Conservation (phyloP, 2,113 vertebrate genomes). For the Shinisaurus crocodilurus region DNA sequence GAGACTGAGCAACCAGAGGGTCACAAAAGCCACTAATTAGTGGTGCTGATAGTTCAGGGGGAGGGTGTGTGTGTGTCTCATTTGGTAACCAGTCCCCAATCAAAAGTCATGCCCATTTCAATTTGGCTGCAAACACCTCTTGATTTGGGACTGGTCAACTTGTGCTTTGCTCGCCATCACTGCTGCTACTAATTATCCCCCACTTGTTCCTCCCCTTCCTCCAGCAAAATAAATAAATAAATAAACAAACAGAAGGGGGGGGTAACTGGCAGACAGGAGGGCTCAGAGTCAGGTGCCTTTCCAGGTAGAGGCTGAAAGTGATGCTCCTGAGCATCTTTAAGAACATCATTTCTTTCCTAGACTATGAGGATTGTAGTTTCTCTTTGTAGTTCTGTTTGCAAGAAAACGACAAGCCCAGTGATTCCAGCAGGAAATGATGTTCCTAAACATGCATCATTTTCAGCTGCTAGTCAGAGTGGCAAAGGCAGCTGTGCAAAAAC, state of each 20-base stretch:
- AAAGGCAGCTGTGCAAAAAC: not conserved
- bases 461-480: not conserved
- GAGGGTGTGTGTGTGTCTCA: not conserved
- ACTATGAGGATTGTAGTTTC: too few relatives aligned
- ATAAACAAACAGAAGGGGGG: not conserved
- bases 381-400: not conserved
- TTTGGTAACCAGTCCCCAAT: not conserved
- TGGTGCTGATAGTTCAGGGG: not conserved
- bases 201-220: not conserved
- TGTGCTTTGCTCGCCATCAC: not conserved
- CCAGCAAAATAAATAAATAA: too few relatives aligned
- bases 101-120: not conserved
- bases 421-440: not conserved
- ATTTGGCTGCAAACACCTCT: too few relatives aligned
- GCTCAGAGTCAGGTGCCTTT: not conserved
- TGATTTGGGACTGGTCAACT: not conserved
- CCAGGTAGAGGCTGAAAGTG: not conserved
- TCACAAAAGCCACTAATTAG: not conserved
- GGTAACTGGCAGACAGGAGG: not conserved
- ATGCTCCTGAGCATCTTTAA: not conserved
- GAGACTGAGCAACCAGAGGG: too few relatives aligned
- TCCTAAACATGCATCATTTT: not conserved
- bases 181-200: not conserved
- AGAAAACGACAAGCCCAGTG: not conserved
- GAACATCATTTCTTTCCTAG: not conserved